Conservation (phyloP, 2,113 vertebrate genomes). For the Rhinoptilus africanus region DNA sequence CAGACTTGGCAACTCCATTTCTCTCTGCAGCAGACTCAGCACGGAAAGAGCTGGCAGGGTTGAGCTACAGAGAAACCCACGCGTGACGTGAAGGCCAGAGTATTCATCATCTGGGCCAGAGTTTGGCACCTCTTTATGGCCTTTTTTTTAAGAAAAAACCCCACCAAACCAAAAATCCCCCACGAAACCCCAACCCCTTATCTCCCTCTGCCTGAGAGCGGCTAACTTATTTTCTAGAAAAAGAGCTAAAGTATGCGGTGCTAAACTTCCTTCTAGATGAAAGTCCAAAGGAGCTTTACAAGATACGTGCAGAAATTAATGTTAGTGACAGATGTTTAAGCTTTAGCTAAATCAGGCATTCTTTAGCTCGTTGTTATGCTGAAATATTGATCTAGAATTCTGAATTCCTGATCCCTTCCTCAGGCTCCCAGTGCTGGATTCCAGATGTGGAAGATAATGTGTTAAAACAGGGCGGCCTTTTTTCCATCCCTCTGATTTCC, state of each 20-base stretch:
- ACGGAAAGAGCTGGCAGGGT: background rate
- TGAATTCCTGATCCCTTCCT: background rate
- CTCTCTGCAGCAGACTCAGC: background rate
- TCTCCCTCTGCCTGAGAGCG: background rate
- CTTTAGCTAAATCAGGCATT: background rate
- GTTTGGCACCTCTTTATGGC: background rate
- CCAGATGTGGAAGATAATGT: background rate
- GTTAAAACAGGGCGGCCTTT: background rate
- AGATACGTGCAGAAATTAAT: background rate
- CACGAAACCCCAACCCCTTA: background rate
- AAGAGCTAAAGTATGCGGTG: background rate
- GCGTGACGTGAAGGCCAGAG: background rate
- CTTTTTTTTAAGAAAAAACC: background rate
- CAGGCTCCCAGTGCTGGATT: background rate
- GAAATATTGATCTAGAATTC: constrained; percentile 16
- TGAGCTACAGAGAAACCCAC: background rate
- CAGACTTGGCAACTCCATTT: background rate
- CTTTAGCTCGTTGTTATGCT: background rate
- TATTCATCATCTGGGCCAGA: background rate
- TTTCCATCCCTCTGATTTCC: background rate
- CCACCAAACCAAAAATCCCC: background rate
- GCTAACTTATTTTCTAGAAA: background rate
- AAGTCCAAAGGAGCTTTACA: background rate
- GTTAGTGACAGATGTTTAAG: background rate
- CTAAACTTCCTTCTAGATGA: background rate